A percentile compares a stretch with the other conserved stretches of the same genome.
Evolutionary conservation across 2,113 vertebrate species (phyloP).

Genomic region (Romanogobio albipinnatus): DNA sequence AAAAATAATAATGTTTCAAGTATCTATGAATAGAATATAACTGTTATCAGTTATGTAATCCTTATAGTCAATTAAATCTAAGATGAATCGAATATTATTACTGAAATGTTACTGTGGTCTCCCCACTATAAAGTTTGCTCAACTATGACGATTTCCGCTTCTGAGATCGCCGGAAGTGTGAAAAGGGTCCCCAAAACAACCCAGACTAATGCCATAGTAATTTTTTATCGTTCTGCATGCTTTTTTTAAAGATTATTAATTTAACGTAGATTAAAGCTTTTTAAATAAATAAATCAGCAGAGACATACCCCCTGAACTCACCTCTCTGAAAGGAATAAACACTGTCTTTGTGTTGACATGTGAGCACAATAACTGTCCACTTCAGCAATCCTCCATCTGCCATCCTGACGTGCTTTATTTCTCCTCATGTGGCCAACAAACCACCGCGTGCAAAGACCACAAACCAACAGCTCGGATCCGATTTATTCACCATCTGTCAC

Average conservation of each 20-base stretch:
- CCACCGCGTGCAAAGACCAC: background rate
- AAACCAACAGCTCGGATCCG: background rate
- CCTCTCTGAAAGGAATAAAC: constrained; percentile 85
- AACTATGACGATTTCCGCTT: no score
- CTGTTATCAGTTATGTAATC: no score
- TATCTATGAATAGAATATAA: no score
- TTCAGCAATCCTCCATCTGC: constrained; percentile 28
- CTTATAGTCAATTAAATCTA: no score
- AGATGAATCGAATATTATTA: no score
- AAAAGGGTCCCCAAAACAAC: background rate
- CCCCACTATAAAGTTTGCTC: no score
- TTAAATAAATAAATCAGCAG: background rate
- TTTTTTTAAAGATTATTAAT: background rate
- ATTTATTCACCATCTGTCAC: background rate
- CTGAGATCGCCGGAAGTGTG: no score
- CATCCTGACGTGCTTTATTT: background rate
- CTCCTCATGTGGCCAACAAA: background rate
- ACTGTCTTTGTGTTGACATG: constrained; percentile 86
- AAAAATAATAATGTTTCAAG: no score
- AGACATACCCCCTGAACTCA: constrained; percentile 55
- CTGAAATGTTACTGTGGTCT: no score
- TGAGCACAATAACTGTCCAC: constrained; percentile 86
- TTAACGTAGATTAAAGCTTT: background rate
- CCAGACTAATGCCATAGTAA: background rate
- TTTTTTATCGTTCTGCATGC: background rate